Evolutionary conservation across 2,888 invertebrate species (phyloP), one percentile per base, ranked within the genome.

Genomic region (Biston betularia): DNA sequence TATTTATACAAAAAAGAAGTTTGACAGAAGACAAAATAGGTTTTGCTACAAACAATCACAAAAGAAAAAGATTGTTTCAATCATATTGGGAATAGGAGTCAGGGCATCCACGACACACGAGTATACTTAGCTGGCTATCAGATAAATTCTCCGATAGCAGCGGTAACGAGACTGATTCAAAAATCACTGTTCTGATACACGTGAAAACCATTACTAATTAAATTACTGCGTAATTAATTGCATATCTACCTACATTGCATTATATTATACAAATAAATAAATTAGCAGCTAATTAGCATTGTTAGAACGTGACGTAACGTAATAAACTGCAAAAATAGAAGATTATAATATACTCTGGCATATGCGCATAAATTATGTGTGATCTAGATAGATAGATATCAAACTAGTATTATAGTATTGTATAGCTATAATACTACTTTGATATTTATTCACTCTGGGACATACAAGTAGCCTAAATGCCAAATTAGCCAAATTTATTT

Each of bases 221-320:
- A 14, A 45, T n/a, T 55, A 48, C 64, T 48, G 53, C 34, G 48
- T 54, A 64, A 64, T 58, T 57, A 35, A 60, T 44, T 35, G 35
- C 60, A 60, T 52, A 57, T 14, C 63, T 48, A 54, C 33, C 57
- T 50, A 63, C 33, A 38, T 14, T 64, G 48, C 48, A 59, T 64
- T 64, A 52, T 45, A 24, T 59, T 14, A n/a, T 38, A 50, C 40
- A 38, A 56, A 57, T 40, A 33, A 56, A 55, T 52, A 50, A 60
- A 56, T 60, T 65, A 35, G 15, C 15, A 12, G 34, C 34, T 38
- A 59, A 54, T 65, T 61, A 53, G 45, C 53, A 64, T 62, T 62
- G 58, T 58, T 57, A 42, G 46, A 33, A 9, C 11, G 12, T 50
- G 54, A 62, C 63, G 60, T 57, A 50, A 65, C 42, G 11, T 34